phyloP scores from a whole-genome alignment of 2,797 vertebrate genomes.

The Rhabdophis nuchalis region DNA sequence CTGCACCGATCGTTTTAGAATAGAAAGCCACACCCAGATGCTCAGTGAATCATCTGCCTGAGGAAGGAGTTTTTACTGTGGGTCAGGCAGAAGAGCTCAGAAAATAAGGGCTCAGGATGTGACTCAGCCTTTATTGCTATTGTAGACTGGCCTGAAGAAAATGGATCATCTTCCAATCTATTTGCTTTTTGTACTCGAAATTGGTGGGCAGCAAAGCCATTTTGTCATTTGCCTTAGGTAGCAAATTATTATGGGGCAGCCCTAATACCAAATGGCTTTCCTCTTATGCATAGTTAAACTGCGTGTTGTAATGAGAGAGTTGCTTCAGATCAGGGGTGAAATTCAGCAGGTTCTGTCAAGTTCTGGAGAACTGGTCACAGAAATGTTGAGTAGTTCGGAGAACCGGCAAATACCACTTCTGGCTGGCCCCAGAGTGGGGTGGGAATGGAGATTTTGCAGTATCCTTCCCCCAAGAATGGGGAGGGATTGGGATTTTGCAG shows the following conservation, averaged over 20 bases:
- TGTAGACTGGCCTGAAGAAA: no score
- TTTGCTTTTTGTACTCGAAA: background rate
- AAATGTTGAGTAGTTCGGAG: no score
- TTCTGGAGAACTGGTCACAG: no score
- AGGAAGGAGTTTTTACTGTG: no score
- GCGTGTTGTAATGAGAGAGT: no score
- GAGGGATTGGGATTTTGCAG: no score
- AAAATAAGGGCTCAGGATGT: background rate
- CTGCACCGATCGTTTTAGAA: background rate
- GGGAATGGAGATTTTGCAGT: no score
- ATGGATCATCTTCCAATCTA: background rate
- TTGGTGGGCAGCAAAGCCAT: background rate
- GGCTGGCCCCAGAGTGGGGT: no score
- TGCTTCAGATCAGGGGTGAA: background rate
- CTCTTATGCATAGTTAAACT: background rate
- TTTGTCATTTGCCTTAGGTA: background rate
- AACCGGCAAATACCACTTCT: no score
- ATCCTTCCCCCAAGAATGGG: no score
- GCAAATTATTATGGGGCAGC: background rate
- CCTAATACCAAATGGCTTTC: background rate
- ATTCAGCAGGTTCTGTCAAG: no score
- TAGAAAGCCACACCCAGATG: background rate
- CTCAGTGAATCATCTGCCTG: background rate
- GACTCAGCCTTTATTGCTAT: no score
- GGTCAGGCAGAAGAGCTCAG: background rate